Conservation (phyloP, 2,888 invertebrate species). For the Galeruca laticollis region DNA sequence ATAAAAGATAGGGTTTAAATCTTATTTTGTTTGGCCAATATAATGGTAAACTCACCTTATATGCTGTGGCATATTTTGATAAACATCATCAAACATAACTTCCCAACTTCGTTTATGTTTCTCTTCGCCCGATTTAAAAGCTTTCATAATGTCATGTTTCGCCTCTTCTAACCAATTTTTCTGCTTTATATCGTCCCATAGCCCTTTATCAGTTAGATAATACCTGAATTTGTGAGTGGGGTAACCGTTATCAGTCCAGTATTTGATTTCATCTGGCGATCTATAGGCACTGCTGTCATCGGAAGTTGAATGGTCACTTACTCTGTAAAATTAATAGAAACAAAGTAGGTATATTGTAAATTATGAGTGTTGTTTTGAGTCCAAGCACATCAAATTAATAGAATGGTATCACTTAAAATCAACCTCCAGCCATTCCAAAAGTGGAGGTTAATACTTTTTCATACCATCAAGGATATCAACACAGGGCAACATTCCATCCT, state of each 20-base stretch:
- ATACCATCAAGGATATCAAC: no score
- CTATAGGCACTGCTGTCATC: slow-evolving; percentile 98
- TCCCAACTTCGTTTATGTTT: slow-evolving; percentile 87
- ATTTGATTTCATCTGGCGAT: slow-evolving; percentile 82
- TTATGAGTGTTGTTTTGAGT: no score
- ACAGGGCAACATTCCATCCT: no score
- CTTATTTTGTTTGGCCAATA: no score
- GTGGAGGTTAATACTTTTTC: no score
- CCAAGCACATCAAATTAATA: no score
- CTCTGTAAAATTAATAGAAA: slow-evolving; percentile 69
- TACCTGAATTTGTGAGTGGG: slow-evolving; percentile 86
- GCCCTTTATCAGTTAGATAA: slow-evolving; percentile 82
- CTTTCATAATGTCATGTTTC: slow-evolving; percentile 78
- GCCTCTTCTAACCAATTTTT: slow-evolving; percentile 76
- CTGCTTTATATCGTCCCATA: slow-evolving; percentile 86
- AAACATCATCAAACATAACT: slow-evolving; percentile 94
- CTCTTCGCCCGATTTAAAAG: slow-evolving; percentile 88
- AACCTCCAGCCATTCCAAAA: no score
- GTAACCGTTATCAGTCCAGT: slow-evolving; percentile 86
- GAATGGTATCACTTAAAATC: no score
- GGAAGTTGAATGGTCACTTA: slow-evolving; percentile 98
- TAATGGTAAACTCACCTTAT: slow-evolving; percentile 65
- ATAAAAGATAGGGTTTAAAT: no score
- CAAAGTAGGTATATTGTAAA: no score
- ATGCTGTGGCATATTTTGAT: slow-evolving; percentile 84